A percentile compares a stretch with the other conserved stretches of the same genome.
Evolutionary conservation across 2,113 vertebrate genomes (phyloP).

Genomic region (Otis tarda): DNA sequence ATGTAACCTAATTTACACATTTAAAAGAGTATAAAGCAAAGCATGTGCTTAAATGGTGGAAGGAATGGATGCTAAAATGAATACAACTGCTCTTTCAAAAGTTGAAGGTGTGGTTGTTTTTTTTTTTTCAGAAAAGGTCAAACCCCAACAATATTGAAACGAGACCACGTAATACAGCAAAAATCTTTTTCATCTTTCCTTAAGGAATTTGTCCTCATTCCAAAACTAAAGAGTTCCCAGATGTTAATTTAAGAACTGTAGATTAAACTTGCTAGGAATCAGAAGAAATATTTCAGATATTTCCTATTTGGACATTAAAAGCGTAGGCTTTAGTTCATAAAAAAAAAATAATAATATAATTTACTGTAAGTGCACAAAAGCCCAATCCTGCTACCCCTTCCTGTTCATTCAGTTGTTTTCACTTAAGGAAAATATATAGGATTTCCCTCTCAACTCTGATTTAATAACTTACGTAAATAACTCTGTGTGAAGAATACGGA

Average conservation of each 20-base stretch:
- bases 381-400: background rate
- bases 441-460: background rate
- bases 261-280: background rate
- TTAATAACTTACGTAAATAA: background rate
- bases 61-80: background rate
- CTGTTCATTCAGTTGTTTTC: background rate
- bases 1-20: background rate
- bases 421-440: background rate
- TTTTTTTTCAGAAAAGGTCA: background rate
- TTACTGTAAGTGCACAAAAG: background rate
- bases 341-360: background rate
- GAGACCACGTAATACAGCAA: fast-evolving
- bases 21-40: background rate
- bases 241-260: background rate
- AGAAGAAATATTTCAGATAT: background rate
- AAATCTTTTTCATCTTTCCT: background rate
- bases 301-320: background rate
- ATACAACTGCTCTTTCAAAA: background rate
- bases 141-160: background rate
- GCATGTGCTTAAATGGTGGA: background rate
- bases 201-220: background rate
- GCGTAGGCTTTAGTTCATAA: background rate
- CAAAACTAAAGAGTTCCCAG: background rate
- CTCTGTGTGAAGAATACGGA: background rate
- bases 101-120: background rate